Conservation (phyloP, 2,797 vertebrate genomes). For the Micromesistius poutassou region DNA sequence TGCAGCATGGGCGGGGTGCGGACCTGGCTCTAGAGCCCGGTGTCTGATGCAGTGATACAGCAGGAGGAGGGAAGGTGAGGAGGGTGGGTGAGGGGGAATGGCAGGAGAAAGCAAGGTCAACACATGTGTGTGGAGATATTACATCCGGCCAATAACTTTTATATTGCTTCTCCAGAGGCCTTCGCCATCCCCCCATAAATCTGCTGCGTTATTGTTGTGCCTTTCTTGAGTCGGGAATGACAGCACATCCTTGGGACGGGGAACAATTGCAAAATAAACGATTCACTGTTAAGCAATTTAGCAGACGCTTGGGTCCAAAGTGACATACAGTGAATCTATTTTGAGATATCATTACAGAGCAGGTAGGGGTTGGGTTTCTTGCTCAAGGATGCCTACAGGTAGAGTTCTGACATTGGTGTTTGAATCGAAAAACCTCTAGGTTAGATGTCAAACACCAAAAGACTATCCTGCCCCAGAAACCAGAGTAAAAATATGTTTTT, state of each 20-base stretch:
- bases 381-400: neutral
- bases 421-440: neutral
- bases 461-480: neutral
- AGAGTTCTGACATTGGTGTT: neutral
- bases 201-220: conserved; percentile 54
- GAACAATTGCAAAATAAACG: neutral
- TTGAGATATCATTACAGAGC: neutral
- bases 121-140: conserved; percentile 66
- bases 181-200: conserved; percentile 64
- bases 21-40: conserved; percentile 56
- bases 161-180: conserved; percentile 72
- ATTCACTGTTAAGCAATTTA: neutral
- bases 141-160: conserved; percentile 71
- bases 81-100: conserved; percentile 39
- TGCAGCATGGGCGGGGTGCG: conserved; percentile 67
- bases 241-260: neutral
- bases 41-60: conserved; percentile 56
- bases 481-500: neutral
- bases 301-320: neutral
- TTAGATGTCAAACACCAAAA: neutral
- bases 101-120: conserved; percentile 72
- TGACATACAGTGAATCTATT: neutral
- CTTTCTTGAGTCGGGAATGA: conserved; percentile 44
- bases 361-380: neutral
- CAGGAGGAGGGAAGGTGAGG: neutral